Base-by-base conservation (phyloP, 2,888 invertebrate species). In the Nyleta sp. region DNA sequence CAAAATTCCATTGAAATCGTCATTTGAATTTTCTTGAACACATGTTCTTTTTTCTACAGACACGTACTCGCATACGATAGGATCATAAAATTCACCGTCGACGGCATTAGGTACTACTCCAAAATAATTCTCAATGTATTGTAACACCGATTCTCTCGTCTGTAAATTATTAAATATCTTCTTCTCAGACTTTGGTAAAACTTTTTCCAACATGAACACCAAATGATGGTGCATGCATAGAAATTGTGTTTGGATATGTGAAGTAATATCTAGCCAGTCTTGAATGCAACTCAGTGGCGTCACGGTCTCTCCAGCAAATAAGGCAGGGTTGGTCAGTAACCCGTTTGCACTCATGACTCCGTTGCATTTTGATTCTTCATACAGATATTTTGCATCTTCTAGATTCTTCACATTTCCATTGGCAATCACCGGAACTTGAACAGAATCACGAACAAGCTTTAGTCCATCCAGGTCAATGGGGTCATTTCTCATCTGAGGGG, bases 271-370 rank as follows among this genome's bases (percentile, higher is more conserved):
- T 81, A 96, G 89, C 98, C 98, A 99, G 65, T 95, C 93, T 89
- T 94, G 94, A 0, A 99, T 91, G 91, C 98, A 98, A 52, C 93
- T 92, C 0, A 93, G 62, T 0, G 98, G 95, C 7, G 98, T 98
- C n/a, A 68, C 55, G 53, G 87, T 90, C 71, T 91, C 91, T 1
- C 97, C 97, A 81, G 94, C 93, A 90, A 96, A 99, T 82, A 99
- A 89, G 0, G 96, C 95, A 28, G 99, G 99, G 92, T 99, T 99
- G 46, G 95, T 93, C 33, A 99, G 92, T 17, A 99, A 92, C 0
- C 96, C 97, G 88, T 97, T 94, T 0, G 99, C 99, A 71, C 95
- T 94, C 99, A 99, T 99, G 0, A 99, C 93, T 62, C 95, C 99
- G 87, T 93, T 92, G 84, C 95, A 96, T 8, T 94, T 93, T 0